These are phyloP conservation scores for Phyllotreta cruciferae DNA, from an alignment of 2,888 invertebrate genomes.

Conservation along the genomic window DNA sequence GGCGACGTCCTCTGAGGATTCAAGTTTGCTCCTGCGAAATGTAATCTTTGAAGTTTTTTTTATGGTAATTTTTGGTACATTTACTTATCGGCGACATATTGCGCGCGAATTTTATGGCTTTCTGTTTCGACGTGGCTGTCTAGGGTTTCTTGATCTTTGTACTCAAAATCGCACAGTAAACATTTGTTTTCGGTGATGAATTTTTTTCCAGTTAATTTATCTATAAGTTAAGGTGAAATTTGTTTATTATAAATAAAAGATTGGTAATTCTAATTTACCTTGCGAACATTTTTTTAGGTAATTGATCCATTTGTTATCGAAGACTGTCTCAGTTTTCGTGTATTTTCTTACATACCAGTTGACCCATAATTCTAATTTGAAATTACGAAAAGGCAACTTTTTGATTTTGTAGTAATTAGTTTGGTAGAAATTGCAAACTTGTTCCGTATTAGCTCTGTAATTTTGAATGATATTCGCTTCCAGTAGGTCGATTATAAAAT, in stretches of 20 bases:
- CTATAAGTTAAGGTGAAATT: constrained; percentile 7
- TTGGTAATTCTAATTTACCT: constrained; percentile 8
- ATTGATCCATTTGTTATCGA: constrained; percentile 7
- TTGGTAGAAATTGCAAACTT: constrained; percentile 1
- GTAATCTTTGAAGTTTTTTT: background rate
- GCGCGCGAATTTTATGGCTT: constrained; percentile 30
- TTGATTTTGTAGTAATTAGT: background rate
- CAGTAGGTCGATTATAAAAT: background rate
- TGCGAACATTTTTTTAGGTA: constrained; percentile 7
- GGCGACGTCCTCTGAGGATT: background rate
- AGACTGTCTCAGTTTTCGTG: background rate
- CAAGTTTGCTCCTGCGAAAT: constrained; percentile 21
- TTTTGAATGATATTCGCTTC: constrained; percentile 1
- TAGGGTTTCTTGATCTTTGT: constrained; percentile 2
- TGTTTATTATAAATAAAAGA: background rate
- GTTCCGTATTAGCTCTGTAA: constrained; percentile 2
- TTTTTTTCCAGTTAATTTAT: constrained; percentile 7
- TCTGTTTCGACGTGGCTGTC: constrained; percentile 19
- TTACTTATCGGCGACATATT: constrained; percentile 35
- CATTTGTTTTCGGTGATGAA: constrained; percentile 21
- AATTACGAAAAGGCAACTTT: background rate
- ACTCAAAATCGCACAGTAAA: constrained; percentile 27
- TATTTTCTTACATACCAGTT: constrained; percentile 1
- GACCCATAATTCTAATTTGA: background rate
- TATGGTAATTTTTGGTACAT: constrained; percentile 3